Evolutionary conservation across 2,113 vertebrate species (phyloP), one percentile per base, ranked within the genome.

Genomic region (Casuarius casuarius): DNA sequence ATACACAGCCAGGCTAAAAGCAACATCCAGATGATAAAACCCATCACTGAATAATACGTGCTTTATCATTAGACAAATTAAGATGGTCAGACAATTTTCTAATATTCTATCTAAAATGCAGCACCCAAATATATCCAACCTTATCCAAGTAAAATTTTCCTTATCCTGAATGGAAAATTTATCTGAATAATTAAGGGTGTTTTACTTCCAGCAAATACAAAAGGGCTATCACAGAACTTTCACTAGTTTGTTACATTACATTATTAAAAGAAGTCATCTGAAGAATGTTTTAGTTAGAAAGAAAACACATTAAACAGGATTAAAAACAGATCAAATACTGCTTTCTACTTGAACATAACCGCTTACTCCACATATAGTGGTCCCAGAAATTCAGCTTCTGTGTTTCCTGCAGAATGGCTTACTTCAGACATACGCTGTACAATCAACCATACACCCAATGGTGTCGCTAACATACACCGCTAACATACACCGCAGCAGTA

Each of bases 1-100:
- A 99, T 80, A 98, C 97, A 92, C 99, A 99, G 12, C 98, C 97
- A 3, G 99, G 99, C 99, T 99, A 98, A 44, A 97, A 97, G 94
- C 12, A 97, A 93, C 86, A 65, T 33, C 46, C 51, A 86, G 63
- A 63, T 52, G 19, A 68, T 87, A 93, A 97, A 80, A 68, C 35
- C 78, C 89, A 91, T 48, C 38, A 51, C 33, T 80, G 62, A 94
- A 66, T 42, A 92, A 89, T 15, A 74, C 0, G 6, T 51, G 42
- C 42, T 67, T 81, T 19, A 20, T 83, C 79, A 92, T 92, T 29
- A 90, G 48, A 83, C 38, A 48, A 38, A 56, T 38, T 21, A 28
- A 67, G 74, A 84, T 40, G 77, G 25, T 26, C 65, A 49, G 28
- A 87, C 25, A 63, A 63, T 52, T 89, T 91, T 76, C 72, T 76